phyloP scores from a whole-genome alignment of 2,888 invertebrate species.

The Dasypogon diadema region DNA sequence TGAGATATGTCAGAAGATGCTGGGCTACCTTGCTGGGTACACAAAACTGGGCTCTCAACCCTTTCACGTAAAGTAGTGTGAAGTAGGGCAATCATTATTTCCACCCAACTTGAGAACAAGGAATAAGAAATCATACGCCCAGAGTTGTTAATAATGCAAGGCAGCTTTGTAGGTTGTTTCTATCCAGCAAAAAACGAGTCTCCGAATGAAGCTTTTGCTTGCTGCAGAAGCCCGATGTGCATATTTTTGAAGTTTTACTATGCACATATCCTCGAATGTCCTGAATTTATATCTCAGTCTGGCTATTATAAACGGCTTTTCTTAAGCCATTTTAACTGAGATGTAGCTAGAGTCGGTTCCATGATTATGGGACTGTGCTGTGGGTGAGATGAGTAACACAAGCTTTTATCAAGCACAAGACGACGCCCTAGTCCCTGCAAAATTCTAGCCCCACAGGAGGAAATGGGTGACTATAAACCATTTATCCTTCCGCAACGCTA shows the following conservation, averaged over 20 bases:
- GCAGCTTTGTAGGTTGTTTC: slow-evolving; percentile 43
- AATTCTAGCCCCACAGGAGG: neutral
- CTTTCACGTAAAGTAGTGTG: neutral
- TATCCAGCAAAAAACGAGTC: slow-evolving; percentile 7
- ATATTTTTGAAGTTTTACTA: slow-evolving; percentile 53
- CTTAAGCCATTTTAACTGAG: slow-evolving; percentile 27
- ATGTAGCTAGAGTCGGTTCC: slow-evolving; percentile 6
- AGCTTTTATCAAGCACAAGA: slow-evolving; percentile 35
- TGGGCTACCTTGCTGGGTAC: neutral
- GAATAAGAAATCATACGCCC: slow-evolving; percentile 46
- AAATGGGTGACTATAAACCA: slow-evolving; percentile 41
- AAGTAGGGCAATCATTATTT: slow-evolving; percentile 38
- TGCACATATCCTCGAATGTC: slow-evolving; percentile 50
- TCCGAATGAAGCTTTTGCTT: slow-evolving; percentile 7
- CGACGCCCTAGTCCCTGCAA: slow-evolving; percentile 2
- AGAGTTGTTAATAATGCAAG: slow-evolving; percentile 33
- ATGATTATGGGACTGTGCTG: slow-evolving; percentile 21
- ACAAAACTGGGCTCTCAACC: neutral
- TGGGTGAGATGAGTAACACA: slow-evolving; percentile 45
- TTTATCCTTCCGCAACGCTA: slow-evolving; percentile 47
- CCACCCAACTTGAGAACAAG: neutral
- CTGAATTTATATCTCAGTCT: slow-evolving; percentile 47
- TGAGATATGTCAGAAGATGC: slow-evolving; percentile 28
- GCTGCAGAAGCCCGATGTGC: slow-evolving; percentile 49
- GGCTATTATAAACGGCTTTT: slow-evolving; percentile 46